Evolutionary conservation across 2,113 vertebrate species (phyloP).

Genomic region (Cathartes aura): DNA sequence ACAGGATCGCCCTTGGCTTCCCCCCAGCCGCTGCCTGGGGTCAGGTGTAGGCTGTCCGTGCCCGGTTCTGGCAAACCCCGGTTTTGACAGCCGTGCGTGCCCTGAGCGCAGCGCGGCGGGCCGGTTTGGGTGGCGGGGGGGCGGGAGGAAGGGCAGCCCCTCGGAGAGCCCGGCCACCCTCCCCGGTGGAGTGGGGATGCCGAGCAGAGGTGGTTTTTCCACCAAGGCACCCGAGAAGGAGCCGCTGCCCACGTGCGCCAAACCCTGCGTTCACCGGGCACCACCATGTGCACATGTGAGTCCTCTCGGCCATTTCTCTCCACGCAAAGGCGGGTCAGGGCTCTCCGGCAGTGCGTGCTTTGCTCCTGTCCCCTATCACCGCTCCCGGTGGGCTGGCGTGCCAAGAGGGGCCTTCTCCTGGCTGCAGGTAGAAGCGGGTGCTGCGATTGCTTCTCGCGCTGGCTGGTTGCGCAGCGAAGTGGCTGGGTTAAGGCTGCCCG

Average conservation of each 20-base stretch:
- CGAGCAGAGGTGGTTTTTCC: neutral
- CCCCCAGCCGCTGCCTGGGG: neutral
- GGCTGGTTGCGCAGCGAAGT: rapidly evolving
- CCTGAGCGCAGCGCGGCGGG: rapidly evolving
- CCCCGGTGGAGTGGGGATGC: neutral
- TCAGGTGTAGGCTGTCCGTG: neutral
- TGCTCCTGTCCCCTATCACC: neutral
- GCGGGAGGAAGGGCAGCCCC: neutral
- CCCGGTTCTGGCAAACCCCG: rapidly evolving
- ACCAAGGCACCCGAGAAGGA: neutral
- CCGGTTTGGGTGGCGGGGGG: rapidly evolving
- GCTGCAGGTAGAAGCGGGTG: neutral
- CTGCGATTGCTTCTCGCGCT: rapidly evolving
- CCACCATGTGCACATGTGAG: rapidly evolving
- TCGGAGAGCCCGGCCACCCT: neutral
- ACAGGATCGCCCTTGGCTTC: neutral
- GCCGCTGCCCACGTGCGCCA: rapidly evolving
- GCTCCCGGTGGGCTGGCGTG: rapidly evolving
- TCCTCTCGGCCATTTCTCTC: neutral
- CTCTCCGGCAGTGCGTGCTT: neutral
- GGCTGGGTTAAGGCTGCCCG: neutral
- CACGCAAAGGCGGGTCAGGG: rapidly evolving
- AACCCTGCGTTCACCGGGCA: rapidly evolving
- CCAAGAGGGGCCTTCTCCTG: neutral
- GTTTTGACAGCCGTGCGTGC: rapidly evolving